A percentile compares a stretch with the other conserved stretches of the same genome.
These are phyloP conservation scores for Drosophila rhopaloa DNA, from an alignment of 1,140 invertebrate species.

Conservation along the genomic window DNA sequence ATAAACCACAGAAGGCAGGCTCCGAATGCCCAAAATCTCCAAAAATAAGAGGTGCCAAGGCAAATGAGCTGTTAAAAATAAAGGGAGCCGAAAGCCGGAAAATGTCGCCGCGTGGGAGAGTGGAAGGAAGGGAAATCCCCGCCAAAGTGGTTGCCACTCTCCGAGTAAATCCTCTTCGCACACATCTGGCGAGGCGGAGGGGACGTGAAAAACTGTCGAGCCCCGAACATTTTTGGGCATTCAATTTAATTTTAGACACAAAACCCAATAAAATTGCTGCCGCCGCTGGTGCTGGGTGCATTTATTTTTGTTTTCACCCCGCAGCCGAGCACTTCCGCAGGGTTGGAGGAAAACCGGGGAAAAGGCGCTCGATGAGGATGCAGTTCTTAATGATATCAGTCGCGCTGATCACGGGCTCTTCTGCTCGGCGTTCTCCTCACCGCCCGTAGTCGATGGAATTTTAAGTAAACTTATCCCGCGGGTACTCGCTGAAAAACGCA, in stretches of 20 bases:
- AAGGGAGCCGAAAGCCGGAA: constrained; percentile 51
- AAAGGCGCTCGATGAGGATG: constrained; percentile 56
- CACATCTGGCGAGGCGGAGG: constrained; percentile 22
- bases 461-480: constrained; percentile 77
- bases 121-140: constrained; percentile 24
- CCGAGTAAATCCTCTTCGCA: constrained; percentile 27
- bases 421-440: background rate
- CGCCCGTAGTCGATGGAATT: constrained; percentile 66
- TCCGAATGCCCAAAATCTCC: constrained; percentile 18
- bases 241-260: constrained; percentile 64
- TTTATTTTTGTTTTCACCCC: constrained; percentile 61
- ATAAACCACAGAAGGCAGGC: constrained; percentile 51
- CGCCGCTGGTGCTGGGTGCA: constrained; percentile 40
- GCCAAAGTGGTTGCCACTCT: constrained; percentile 54
- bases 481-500: constrained; percentile 81
- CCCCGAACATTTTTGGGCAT: constrained; percentile 58
- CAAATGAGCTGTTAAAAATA: constrained; percentile 71
- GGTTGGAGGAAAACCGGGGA: constrained; percentile 26
- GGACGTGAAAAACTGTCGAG: constrained; percentile 53
- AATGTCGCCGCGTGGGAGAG: constrained; percentile 56
- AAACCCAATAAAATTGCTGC: constrained; percentile 57
- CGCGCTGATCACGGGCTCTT: constrained; percentile 49
- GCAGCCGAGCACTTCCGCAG: constrained; percentile 62
- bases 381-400: constrained; percentile 76
- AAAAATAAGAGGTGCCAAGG: constrained; percentile 60